phyloP scores from a whole-genome alignment of 2,113 vertebrate genomes.

The Xyliphius kryptos region DNA sequence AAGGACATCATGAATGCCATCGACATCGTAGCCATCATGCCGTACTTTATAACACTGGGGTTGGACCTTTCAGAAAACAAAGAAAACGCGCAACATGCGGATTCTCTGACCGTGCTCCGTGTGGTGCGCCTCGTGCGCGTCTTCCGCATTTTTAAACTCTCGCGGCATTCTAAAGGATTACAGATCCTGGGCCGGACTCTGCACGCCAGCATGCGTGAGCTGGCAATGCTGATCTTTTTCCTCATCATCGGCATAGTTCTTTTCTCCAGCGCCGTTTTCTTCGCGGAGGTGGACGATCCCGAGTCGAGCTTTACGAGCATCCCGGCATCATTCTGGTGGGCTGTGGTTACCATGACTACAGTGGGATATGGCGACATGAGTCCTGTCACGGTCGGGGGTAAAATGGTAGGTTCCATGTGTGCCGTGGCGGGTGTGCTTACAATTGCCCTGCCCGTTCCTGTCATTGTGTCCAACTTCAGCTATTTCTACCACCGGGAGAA shows the following conservation, averaged over 20 bases:
- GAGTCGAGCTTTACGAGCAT: slow-evolving; percentile 83
- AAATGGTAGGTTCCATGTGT: slow-evolving; percentile 89
- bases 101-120: slow-evolving; percentile 83
- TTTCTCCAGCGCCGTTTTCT: slow-evolving; percentile 92
- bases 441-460: slow-evolving; percentile 82
- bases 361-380: slow-evolving; percentile 96
- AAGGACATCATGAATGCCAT: slow-evolving; percentile 90
- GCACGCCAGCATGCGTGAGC: slow-evolving; percentile 84
- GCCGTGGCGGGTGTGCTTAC: slow-evolving; percentile 90
- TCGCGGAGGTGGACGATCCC: slow-evolving; percentile 85
- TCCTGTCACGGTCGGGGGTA: slow-evolving; percentile 86
- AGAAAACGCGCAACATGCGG: slow-evolving; percentile 80
- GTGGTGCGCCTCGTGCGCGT: slow-evolving; percentile 88
- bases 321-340: slow-evolving; percentile 95
- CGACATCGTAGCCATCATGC: slow-evolving; percentile 82
- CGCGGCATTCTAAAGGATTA: slow-evolving; percentile 88
- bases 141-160: slow-evolving; percentile 93
- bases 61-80: slow-evolving; percentile 78
- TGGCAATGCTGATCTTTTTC: slow-evolving; percentile 89
- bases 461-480: slow-evolving; percentile 72
- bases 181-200: slow-evolving; percentile 91
- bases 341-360: slow-evolving; percentile 93
- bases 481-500: slow-evolving; percentile 86
- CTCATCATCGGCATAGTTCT: slow-evolving; percentile 87
- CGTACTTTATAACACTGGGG: slow-evolving; percentile 86